phyloP scores from a whole-genome alignment of 2,113 vertebrate species.

The Psittacus erithacus region DNA sequence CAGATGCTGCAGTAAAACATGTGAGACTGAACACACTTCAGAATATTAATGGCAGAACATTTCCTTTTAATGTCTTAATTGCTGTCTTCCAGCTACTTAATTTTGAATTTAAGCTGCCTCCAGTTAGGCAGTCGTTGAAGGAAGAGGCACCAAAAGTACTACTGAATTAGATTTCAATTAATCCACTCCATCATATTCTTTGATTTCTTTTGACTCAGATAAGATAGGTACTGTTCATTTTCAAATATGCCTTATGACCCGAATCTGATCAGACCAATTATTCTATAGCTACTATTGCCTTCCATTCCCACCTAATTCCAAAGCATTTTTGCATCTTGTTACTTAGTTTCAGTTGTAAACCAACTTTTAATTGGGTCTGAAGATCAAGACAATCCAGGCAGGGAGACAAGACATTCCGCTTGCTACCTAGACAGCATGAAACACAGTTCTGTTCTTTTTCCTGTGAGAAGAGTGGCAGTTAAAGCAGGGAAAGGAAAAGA shows the following conservation, averaged over 20 bases:
- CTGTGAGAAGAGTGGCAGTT: background rate
- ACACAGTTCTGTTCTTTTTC: background rate
- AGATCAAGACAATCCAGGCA: background rate
- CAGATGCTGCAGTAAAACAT: background rate
- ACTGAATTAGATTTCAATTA: background rate
- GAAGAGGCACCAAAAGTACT: background rate
- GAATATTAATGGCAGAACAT: background rate
- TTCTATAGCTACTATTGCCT: background rate
- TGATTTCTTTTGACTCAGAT: background rate
- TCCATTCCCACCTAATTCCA: background rate
- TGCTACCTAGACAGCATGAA: background rate
- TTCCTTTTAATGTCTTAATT: background rate
- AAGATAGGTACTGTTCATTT: background rate
- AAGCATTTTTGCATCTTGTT: background rate
- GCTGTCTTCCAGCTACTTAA: background rate
- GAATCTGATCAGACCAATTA: background rate
- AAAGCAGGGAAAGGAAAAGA: background rate
- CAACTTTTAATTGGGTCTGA: background rate
- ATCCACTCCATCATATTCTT: background rate
- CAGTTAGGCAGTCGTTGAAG: background rate
- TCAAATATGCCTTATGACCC: background rate
- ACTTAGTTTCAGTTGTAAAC: background rate
- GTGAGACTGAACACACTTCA: background rate
- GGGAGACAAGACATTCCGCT: background rate
- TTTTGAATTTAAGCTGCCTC: background rate